Evolutionary conservation across 1,140 invertebrate genomes (phyloP).

Genomic region (Trichonephila clavipes): DNA sequence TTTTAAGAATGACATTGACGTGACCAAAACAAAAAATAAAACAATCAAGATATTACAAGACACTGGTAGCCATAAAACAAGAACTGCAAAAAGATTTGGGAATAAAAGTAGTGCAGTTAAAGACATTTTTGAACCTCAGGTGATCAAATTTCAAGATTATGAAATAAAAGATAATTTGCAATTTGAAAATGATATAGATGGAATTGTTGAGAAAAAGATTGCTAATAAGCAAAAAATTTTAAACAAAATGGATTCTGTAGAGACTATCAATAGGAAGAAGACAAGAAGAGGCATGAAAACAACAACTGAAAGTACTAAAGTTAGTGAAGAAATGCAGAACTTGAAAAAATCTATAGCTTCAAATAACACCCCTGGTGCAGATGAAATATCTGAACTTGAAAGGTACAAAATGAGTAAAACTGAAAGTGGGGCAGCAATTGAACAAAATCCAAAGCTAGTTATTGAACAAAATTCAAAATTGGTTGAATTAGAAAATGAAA

Average conservation of each 20-base stretch:
- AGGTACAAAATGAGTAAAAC: background rate
- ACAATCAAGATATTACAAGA: background rate
- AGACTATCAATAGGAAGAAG: background rate
- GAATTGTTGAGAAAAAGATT: background rate
- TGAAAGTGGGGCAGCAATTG: background rate
- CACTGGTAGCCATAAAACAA: background rate
- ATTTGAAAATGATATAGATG: background rate
- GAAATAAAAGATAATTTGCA: background rate
- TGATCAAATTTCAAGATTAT: background rate
- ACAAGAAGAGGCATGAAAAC: background rate
- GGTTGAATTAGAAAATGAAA: background rate
- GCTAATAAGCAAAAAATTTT: background rate
- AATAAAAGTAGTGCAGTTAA: background rate
- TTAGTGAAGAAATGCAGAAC: background rate
- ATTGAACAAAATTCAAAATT: background rate
- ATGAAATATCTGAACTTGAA: background rate
- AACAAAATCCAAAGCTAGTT: background rate
- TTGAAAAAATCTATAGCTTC: background rate
- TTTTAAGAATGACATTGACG: background rate
- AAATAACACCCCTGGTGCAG: background rate
- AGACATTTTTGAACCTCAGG: background rate
- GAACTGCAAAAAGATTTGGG: background rate
- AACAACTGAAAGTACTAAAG: background rate
- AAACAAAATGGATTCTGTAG: background rate
- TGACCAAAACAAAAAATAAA: background rate